These are phyloP conservation scores for Nysson spinosus DNA, from an alignment of 2,888 invertebrate genomes.

Conservation along the genomic window DNA sequence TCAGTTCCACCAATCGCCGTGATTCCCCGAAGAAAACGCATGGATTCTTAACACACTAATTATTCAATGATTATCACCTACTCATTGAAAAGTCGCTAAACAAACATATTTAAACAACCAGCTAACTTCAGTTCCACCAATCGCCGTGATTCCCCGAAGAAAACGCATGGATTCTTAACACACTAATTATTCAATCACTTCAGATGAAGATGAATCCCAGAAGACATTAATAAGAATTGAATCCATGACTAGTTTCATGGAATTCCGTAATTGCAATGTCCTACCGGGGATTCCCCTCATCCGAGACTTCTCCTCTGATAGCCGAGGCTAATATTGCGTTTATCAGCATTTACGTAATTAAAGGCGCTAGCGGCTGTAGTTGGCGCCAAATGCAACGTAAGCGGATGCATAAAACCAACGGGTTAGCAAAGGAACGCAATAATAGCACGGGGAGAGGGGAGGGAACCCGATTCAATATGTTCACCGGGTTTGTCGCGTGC, in stretches of 20 bases:
- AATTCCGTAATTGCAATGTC: conserved; percentile 28
- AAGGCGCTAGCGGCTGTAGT: conserved; percentile 38
- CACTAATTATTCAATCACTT: conserved; percentile 10
- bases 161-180: conserved; percentile 23
- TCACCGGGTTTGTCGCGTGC: neutral
- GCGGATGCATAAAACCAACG: conserved; percentile 3
- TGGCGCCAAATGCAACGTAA: conserved; percentile 27
- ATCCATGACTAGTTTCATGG: conserved; percentile 17
- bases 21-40: too few relatives aligned
- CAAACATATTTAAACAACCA: too few relatives aligned
- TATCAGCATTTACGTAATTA: conserved; percentile 48
- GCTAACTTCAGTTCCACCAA: conserved; percentile 23
- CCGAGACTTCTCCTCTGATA: neutral
- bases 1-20: too few relatives aligned
- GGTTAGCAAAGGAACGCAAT: conserved; percentile 6
- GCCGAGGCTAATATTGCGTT: conserved; percentile 10
- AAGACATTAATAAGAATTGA: conserved; percentile 7
- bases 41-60: too few relatives aligned
- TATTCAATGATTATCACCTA: too few relatives aligned
- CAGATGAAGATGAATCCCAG: conserved; percentile 29
- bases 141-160: conserved; percentile 4
- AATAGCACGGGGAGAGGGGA: neutral
- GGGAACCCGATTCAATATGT: neutral
- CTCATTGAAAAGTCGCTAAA: too few relatives aligned
- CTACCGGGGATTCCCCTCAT: conserved; percentile 26